Percentiles rank a stretch among this genome's conserved stretches.
These are phyloP conservation scores for Phymastichus coffea DNA, from an alignment of 1,140 invertebrate species.

Conservation along the genomic window DNA sequence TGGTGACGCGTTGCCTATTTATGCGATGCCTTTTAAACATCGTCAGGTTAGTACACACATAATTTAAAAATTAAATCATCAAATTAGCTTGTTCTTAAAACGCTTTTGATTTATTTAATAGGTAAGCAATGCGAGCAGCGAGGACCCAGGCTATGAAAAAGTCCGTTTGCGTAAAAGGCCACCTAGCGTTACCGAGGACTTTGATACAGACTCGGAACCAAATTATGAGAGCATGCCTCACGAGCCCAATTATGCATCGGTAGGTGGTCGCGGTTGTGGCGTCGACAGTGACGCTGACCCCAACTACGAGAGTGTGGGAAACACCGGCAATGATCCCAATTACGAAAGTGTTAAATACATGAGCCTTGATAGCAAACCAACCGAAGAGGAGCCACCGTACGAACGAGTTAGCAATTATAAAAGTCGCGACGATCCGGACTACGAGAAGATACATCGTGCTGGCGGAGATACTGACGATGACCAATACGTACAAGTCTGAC, in stretches of 20 bases:
- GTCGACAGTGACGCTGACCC: constrained; percentile 67
- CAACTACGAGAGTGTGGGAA: constrained; percentile 69
- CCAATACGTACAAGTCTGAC: constrained; percentile 50
- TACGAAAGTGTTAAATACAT: constrained; percentile 57
- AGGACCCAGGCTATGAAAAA: constrained; percentile 52
- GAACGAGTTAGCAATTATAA: constrained; percentile 49
- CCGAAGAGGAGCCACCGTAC: constrained; percentile 52
- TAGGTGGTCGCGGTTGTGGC: constrained; percentile 65
- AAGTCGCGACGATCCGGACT: constrained; percentile 36
- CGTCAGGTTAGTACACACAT: constrained; percentile 36
- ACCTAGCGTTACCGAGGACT: constrained; percentile 37
- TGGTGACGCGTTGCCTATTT: constrained; percentile 37
- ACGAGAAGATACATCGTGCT: constrained; percentile 41
- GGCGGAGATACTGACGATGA: constrained; percentile 44
- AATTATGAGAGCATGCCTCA: constrained; percentile 73
- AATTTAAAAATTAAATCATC: no score
- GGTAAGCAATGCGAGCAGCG: constrained; percentile 48
- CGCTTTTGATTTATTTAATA: no score
- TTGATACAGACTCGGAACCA: constrained; percentile 55
- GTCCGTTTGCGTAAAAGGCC: constrained; percentile 42
- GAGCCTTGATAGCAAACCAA: constrained; percentile 32
- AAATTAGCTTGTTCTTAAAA: no score
- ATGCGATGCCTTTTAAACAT: constrained; percentile 47
- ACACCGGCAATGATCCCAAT: constrained; percentile 53
- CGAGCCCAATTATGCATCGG: constrained; percentile 56